Evolutionary conservation across 2,113 vertebrate species (phyloP).

Genomic region (Damaliscus lunatus): DNA sequence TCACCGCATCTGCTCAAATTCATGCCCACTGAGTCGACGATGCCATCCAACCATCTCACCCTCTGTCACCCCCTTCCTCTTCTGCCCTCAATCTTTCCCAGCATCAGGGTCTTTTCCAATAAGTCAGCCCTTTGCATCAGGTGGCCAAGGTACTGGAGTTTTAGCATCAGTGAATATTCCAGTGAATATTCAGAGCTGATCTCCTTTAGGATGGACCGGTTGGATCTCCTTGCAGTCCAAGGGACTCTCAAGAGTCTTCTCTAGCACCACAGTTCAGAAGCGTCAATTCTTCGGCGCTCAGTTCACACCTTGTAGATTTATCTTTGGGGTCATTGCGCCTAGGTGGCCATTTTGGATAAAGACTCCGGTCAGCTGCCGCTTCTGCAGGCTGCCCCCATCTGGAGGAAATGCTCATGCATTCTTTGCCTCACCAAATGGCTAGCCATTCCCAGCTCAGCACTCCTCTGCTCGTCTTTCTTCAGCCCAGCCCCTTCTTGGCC

Average conservation of each 20-base stretch:
- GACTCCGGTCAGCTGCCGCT: not conserved
- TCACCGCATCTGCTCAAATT: accelerated
- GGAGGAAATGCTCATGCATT: too few relatives aligned
- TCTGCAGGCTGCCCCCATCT: not conserved
- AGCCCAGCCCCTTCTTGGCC: not conserved
- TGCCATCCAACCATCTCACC: not conserved
- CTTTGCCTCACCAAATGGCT: not conserved
- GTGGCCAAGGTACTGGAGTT: not conserved
- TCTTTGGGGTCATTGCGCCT: too few relatives aligned
- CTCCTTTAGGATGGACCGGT: not conserved
- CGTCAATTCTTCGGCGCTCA: not conserved
- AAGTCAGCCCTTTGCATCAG: not conserved
- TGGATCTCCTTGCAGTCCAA: not conserved
- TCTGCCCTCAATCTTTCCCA: not conserved
- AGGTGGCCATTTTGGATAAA: not conserved
- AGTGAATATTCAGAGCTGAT: not conserved
- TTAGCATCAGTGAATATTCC: not conserved
- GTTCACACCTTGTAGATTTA: not conserved
- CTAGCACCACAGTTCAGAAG: not conserved
- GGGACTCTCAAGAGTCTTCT: not conserved
- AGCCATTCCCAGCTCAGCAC: not conserved
- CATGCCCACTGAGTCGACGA: not conserved
- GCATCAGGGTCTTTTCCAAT: not conserved
- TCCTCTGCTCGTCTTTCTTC: not conserved
- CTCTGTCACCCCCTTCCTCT: not conserved